Base-by-base conservation (phyloP, 2,113 vertebrate genomes). In the Tautogolabrus adspersus region DNA sequence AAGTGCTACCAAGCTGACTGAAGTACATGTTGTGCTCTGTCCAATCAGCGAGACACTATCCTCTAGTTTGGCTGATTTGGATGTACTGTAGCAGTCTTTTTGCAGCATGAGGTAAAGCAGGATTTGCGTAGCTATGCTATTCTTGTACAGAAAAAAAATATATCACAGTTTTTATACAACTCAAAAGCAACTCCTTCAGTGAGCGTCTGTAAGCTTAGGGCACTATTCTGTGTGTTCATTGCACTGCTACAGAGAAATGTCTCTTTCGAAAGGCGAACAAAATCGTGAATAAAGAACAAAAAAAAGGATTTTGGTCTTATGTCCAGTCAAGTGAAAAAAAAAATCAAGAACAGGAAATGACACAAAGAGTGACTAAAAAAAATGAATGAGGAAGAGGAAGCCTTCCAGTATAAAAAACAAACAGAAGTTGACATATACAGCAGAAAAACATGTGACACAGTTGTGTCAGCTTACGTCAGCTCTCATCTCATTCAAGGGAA, bases 231-330 rank as follows among this genome's bases (percentile, higher is more conserved):
- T 44, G 66, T 83, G 85, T 77, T 84, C 80, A 55, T 74, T 81
- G 75, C 74, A 74, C 76, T 68, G 84, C 81, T 90, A 89, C 84
- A 77, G 80, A 84, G 77, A 83, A 75, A 69, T 60, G 66, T 89
- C 73, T 89, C 73, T 78, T 80, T 2, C 47, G 66, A 76, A 87
- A 90, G 72, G 79, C 69, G 66, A 84, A 83, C 40, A 76, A 84
- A 77, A 65, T 67, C 44, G 70, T 58, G 42, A 72, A 67, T 40
- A 52, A 40, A 19, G 71, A 66, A 60, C 40, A 7, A 60, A 60
- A 65, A 60, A 16, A 57, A 66, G 8, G 76, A 81, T 88, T 93
- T 95, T 94, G 93, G 94, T 94, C 91, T 92, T 93, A 57, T 83
- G 83, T 89, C 73, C 88, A 89, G 84, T 78, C 61, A 88, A 77